Percentiles rank a stretch among this genome's conserved stretches.
These are phyloP conservation scores for Chloroclystis v-ata DNA, from an alignment of 2,888 invertebrate species.

Conservation along the genomic window DNA sequence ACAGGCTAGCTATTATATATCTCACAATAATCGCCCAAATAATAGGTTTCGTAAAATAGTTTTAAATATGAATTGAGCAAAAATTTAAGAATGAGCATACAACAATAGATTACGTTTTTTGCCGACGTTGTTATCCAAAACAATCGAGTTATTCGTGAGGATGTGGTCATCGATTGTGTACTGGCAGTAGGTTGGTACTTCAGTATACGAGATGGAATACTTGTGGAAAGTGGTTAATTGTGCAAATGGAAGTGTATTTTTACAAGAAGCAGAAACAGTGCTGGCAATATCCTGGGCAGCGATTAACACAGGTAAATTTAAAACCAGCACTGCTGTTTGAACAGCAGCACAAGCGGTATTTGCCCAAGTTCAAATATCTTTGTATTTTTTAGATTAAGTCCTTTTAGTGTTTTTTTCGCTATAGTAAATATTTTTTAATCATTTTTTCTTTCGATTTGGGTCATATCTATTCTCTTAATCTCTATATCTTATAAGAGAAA, in stretches of 20 bases:
- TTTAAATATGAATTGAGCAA: background rate
- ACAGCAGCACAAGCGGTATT: too few species aligned
- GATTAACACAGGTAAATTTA: constrained; percentile 28
- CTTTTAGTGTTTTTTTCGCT: too few species aligned
- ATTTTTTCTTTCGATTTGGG: too few species aligned
- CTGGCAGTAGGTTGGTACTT: background rate
- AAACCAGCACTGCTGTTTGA: too few species aligned
- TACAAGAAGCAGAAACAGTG: constrained; percentile 23
- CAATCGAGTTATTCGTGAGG: constrained; percentile 7
- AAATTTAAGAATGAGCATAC: constrained; percentile 29
- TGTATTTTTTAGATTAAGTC: too few species aligned
- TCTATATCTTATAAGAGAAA: too few species aligned
- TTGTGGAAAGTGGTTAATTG: constrained; percentile 2
- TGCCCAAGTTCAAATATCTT: too few species aligned
- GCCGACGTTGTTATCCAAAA: constrained; percentile 27
- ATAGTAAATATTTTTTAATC: too few species aligned
- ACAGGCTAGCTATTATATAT: too few species aligned
- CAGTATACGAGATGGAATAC: constrained; percentile 4
- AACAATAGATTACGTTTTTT: constrained; percentile 49
- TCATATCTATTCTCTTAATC: too few species aligned
- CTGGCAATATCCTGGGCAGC: constrained; percentile 35
- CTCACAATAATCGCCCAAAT: constrained; percentile 1
- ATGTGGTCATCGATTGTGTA: constrained; percentile 31
- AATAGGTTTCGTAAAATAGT: too few species aligned
- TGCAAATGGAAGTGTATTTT: constrained; percentile 1